Evolutionary conservation across 92 coral and sea anemone species (phyloP), one percentile per base, ranked within the genome.

Genomic region (Phenganax stokvisi): DNA sequence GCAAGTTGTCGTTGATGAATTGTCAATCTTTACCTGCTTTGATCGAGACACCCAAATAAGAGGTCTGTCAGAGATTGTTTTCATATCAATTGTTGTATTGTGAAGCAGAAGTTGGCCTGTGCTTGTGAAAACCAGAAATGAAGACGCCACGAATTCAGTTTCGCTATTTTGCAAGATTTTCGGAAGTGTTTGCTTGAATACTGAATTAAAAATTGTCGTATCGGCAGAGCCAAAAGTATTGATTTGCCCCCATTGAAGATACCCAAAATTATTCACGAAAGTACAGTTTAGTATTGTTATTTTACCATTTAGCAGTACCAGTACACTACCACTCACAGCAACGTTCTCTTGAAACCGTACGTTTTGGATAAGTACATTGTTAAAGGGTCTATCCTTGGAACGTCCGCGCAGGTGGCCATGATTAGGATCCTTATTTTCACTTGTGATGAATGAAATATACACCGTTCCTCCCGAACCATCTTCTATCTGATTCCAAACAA

Each of bases 211-310:
- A 8, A 69, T 60, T 12, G 72, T 51, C 27, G 54, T 63, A 15
- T 81, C 58, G 8, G 66, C 79, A 1, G 85, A 51, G 9, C 87
- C 85, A 6, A 12, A 13, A 20, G 11, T 57, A 30, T 44, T 44
- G 9, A 77, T 28, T n/a, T 75, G 58, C 17, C 72, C 82, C 25
- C 75, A 75, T 58, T 83, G 81, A 65, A 78, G 3, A 27, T 53
- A 44, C 63, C 85, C 77, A 79, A 85, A 91, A 79, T 93, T 93
- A 72, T 93, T 84, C n/a, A 72, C 52, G 20, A 93, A 91, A 9
- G 30, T 52, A 71, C 92, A 91, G 13, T 74, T 81, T 10, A 75
- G 80, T 4, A 91, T 31, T 13, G 84, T 86, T 16, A 79, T 57
- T 25, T 80, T 66, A 3, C 93, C 93, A 37, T 82, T 86, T 12